Conservation (phyloP, 2,888 invertebrate genomes). For the Rosalia funebris region DNA sequence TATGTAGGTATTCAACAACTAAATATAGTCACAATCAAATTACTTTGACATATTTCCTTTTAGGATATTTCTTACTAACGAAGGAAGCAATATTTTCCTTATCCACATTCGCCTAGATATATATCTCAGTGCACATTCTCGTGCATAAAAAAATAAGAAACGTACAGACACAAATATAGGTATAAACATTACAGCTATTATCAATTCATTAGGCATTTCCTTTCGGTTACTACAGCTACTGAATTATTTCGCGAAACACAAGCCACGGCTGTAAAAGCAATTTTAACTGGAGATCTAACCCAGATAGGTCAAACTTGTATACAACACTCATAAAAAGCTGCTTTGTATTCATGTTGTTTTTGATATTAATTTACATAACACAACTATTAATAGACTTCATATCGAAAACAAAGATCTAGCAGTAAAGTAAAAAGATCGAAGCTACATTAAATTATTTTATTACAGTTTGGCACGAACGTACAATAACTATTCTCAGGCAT, state of each 20-base stretch:
- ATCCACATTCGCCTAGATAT: too few relatives aligned
- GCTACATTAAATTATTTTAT: conserved; percentile 31
- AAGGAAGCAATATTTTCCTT: too few relatives aligned
- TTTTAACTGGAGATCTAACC: conserved; percentile 10
- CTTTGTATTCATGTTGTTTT: conserved; percentile 18
- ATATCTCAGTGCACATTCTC: too few relatives aligned
- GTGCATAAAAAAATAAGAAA: too few relatives aligned
- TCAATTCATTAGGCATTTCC: neutral
- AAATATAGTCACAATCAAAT: too few relatives aligned
- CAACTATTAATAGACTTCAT: conserved; percentile 25
- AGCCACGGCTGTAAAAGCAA: neutral
- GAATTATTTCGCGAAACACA: neutral
- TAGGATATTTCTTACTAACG: too few relatives aligned
- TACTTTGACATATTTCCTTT: too few relatives aligned
- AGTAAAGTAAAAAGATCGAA: conserved; percentile 29
- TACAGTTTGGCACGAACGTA: conserved; percentile 32
- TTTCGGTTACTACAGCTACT: neutral
- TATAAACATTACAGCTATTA: too few relatives aligned
- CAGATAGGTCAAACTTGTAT: conserved; percentile 8
- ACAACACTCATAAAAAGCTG: conserved; percentile 1
- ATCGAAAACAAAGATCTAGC: conserved; percentile 28
- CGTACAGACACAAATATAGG: too few relatives aligned
- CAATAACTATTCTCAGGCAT: conserved; percentile 40
- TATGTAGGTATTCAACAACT: too few relatives aligned
- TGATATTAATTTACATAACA: conserved; percentile 28